Evolutionary conservation across 2,797 vertebrate species (phyloP).

Genomic region (Bovichtus diacanthus): DNA sequence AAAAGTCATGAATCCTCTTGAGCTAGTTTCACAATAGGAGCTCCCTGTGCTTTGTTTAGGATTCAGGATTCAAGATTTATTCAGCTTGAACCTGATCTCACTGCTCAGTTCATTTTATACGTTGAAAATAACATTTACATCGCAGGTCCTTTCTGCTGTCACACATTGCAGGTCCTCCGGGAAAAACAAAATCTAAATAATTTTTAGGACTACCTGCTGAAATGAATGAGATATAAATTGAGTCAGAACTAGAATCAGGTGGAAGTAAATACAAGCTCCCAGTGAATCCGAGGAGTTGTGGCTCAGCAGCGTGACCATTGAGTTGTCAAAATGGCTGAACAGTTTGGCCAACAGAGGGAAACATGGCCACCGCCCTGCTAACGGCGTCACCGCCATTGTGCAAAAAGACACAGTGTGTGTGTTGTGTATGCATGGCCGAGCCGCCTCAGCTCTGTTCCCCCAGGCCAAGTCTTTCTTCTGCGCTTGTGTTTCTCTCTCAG

Average conservation of each 20-base stretch:
- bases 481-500: constrained; percentile 74
- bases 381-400: constrained; percentile 27
- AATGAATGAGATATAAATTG: not conserved
- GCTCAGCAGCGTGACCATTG: not conserved
- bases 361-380: constrained; percentile 26
- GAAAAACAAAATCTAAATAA: not conserved
- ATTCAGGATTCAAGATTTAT: not conserved
- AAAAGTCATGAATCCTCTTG: not conserved
- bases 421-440: not conserved
- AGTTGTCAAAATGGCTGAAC: constrained; percentile 49
- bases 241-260: not conserved
- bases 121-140: too few species aligned
- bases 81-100: not conserved
- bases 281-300: not conserved
- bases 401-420: constrained; percentile 24
- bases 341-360: constrained; percentile 27
- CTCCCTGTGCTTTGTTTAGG: not conserved
- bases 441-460: not conserved
- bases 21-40: not conserved
- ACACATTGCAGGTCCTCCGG: not conserved
- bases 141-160: not conserved
- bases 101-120: not conserved
- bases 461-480: constrained; percentile 22
- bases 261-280: not conserved
- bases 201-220: not conserved